Conservation (phyloP, 2,113 vertebrate genomes). For the Channa maculata region DNA sequence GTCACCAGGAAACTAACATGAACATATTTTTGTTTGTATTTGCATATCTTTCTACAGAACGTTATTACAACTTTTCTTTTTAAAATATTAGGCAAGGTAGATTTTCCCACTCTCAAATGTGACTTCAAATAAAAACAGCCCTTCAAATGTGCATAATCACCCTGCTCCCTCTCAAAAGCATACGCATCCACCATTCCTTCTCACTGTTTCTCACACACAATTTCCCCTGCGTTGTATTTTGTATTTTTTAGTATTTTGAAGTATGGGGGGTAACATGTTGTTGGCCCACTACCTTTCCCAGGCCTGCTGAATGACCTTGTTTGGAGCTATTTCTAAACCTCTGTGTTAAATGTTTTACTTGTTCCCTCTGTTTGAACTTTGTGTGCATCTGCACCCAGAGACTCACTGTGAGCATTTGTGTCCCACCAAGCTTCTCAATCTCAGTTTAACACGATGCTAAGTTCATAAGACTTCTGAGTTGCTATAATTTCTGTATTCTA, state of each 20-base stretch:
- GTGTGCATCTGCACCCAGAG: slow-evolving; percentile 26
- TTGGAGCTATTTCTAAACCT: slow-evolving; percentile 19
- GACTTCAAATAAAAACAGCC: background rate
- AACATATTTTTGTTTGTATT: slow-evolving; percentile 8
- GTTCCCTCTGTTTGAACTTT: slow-evolving; percentile 36
- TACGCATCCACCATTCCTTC: background rate
- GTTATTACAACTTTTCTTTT: background rate
- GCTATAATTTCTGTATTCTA: slow-evolving; percentile 11
- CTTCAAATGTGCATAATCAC: background rate
- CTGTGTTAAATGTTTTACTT: slow-evolving; percentile 38
- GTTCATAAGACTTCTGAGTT: slow-evolving; percentile 20
- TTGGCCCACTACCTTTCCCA: background rate
- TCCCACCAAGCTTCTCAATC: slow-evolving; percentile 34
- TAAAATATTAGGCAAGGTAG: background rate
- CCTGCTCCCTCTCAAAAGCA: background rate
- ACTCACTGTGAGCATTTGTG: slow-evolving; percentile 24
- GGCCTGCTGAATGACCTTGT: background rate
- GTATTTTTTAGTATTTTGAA: too few relatives aligned
- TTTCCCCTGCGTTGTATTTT: background rate
- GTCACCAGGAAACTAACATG: background rate
- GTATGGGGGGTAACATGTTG: background rate
- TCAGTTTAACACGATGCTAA: background rate
- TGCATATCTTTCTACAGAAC: background rate
- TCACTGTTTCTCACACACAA: background rate
- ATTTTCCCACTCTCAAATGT: background rate